These are phyloP conservation scores for Magallana nippona DNA, from an alignment of 2,888 invertebrate species.

Conservation along the genomic window DNA sequence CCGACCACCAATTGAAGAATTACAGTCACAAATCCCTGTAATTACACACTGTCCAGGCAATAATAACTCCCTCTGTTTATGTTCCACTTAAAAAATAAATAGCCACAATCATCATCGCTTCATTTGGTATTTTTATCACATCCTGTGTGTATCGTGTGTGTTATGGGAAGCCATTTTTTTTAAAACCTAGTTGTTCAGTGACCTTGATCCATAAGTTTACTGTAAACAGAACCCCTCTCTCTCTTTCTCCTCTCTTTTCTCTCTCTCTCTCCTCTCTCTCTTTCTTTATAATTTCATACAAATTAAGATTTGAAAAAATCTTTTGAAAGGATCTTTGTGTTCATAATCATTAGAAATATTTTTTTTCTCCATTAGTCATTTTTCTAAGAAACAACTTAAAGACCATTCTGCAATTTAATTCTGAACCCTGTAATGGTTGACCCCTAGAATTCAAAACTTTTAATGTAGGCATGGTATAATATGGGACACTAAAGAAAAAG, in stretches of 20 bases:
- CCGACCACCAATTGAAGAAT: too few relatives aligned
- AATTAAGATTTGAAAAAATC: too few relatives aligned
- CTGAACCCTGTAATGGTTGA: too few relatives aligned
- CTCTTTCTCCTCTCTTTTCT: neutral
- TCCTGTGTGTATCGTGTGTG: slow-evolving; percentile 21
- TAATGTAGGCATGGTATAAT: too few relatives aligned
- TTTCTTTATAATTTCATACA: neutral
- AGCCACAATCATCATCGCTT: neutral
- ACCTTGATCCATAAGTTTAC: neutral
- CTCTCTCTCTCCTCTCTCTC: slow-evolving; percentile 39
- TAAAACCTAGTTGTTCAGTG: slow-evolving; percentile 1
- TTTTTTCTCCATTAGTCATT: neutral
- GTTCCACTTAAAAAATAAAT: neutral
- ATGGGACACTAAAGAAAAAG: too few relatives aligned
- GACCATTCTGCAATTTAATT: too few relatives aligned
- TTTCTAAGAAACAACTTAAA: too few relatives aligned
- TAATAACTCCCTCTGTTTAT: neutral
- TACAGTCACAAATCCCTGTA: neutral
- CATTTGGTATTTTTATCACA: slow-evolving; percentile 2
- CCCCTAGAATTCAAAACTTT: too few relatives aligned
- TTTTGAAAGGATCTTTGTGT: too few relatives aligned
- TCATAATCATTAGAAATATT: neutral
- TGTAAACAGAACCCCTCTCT: slow-evolving; percentile 33
- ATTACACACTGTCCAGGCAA: neutral
- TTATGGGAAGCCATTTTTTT: slow-evolving; percentile 20